phyloP scores from a whole-genome alignment of 2,113 vertebrate species.

The Tenebrosternarchus preto region DNA sequence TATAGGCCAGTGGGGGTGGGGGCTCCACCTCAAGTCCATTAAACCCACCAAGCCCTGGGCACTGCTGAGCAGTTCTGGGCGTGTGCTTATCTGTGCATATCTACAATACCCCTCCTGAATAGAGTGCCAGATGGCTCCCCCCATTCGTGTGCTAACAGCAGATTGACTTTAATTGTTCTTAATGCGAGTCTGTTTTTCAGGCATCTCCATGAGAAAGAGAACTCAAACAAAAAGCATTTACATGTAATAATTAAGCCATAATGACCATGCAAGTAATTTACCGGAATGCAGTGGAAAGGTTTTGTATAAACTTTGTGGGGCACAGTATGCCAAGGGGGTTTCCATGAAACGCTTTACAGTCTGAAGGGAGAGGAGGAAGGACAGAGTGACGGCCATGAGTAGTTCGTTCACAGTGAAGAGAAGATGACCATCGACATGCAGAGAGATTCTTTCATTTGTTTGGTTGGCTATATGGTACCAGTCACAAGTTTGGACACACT shows the following conservation, averaged over 20 bases:
- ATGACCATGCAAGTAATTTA: conserved; percentile 72
- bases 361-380: conserved; percentile 17
- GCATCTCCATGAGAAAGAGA: conserved; percentile 65
- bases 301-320: conserved; percentile 73
- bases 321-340: conserved; percentile 45
- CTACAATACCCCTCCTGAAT: conserved; percentile 59
- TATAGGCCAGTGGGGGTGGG: conserved; percentile 8
- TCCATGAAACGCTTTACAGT: conserved; percentile 57
- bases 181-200: conserved; percentile 67
- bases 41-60: conserved; percentile 34
- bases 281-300: conserved; percentile 72
- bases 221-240: conserved; percentile 71
- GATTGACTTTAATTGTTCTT: conserved; percentile 70
- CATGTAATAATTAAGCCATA: conserved; percentile 79
- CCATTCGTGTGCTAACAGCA: conserved; percentile 77
- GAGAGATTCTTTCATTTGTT: conserved; percentile 2
- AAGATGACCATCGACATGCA: conserved; percentile 40
- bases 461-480: neutral
- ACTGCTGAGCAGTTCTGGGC: conserved; percentile 34
- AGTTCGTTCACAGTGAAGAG: conserved; percentile 11
- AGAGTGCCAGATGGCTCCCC: conserved; percentile 69
- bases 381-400: conserved; percentile 10
- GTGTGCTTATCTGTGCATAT: conserved; percentile 59
- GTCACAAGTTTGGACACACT: no score
- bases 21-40: conserved; percentile 8